Conservation (phyloP, 2,797 vertebrate species). For the Macroramphosus scolopax region DNA sequence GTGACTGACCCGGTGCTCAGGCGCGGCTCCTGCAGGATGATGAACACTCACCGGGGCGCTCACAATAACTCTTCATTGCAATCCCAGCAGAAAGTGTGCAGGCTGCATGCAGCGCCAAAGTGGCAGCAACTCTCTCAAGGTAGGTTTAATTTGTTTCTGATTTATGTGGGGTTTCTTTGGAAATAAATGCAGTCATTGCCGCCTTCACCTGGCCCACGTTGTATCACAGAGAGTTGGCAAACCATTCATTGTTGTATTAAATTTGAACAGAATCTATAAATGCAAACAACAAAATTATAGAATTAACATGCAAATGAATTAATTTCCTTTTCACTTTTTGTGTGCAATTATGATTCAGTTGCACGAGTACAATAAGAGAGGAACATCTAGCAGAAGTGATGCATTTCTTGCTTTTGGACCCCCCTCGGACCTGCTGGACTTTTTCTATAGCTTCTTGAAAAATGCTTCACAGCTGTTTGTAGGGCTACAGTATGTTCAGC, state of each 20-base stretch:
- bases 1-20: background rate
- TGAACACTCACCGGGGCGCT: background rate
- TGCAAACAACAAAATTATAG: too few species aligned
- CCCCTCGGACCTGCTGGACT: background rate
- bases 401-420: background rate
- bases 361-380: background rate
- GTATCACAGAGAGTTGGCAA: too few species aligned
- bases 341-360: background rate
- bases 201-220: too few species aligned
- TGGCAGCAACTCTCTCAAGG: constrained; percentile 23
- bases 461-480: constrained; percentile 9
- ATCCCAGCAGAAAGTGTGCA: constrained; percentile 22
- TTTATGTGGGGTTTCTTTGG: too few species aligned
- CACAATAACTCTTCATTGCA: background rate
- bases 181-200: too few species aligned
- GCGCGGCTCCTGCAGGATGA: background rate
- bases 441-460: background rate
- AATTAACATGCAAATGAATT: too few species aligned
- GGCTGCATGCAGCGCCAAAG: constrained; percentile 6
- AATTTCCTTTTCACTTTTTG: too few species aligned
- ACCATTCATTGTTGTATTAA: too few species aligned
- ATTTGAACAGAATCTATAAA: too few species aligned
- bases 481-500: constrained; percentile 9
- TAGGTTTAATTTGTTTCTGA: constrained; percentile 15
- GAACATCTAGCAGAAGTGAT: background rate